Evolutionary conservation across 2,888 invertebrate genomes (phyloP), one percentile per base, ranked within the genome.

Genomic region (Lymantria monacha): DNA sequence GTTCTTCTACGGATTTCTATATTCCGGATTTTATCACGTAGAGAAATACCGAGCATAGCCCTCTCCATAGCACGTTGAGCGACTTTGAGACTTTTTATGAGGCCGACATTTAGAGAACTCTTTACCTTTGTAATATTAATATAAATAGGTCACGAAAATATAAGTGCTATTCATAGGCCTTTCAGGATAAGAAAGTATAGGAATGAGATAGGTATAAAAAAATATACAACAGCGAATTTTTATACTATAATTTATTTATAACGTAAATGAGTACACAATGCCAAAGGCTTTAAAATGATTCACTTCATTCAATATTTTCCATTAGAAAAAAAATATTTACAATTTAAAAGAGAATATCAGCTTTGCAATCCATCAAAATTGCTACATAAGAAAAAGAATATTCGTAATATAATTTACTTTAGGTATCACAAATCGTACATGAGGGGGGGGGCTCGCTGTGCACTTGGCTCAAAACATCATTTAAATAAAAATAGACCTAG

Each of bases 241-340:
- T 85, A 88, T 92, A 90, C 88, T 87, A 90, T 91, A 83, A 90
- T 87, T 91, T 91, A 91, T 90, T 91, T 85, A 91, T 91, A 91
- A 91, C 91, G 88, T 90, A 91, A 92, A 92, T 92, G 92, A 92
- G 92, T 92, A 92, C 91, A 92, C 87, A 88, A 87, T 83, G 91
- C 89, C 91, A 87, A 83, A 87, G 90, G 89, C 90, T 88, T 87
- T 79, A 71, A 88, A 88, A 89, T 87, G 87, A 87, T 89, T 87
- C 80, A 87, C 80, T 88, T 88, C 87, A 89, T 88, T 87, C 80
- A 85, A 87, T 86, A 85, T 81, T 87, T 83, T 69, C 55, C 81
- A 85, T 82, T 86, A 80, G 78, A 87, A 87, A 87, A n/a, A 85
- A 83, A 79, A 79, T 90, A 89, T 90, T 86, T 90, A 89, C 89